Base-by-base conservation (phyloP, 2,113 vertebrate genomes). In the Cyprinodon brontotheroides region DNA sequence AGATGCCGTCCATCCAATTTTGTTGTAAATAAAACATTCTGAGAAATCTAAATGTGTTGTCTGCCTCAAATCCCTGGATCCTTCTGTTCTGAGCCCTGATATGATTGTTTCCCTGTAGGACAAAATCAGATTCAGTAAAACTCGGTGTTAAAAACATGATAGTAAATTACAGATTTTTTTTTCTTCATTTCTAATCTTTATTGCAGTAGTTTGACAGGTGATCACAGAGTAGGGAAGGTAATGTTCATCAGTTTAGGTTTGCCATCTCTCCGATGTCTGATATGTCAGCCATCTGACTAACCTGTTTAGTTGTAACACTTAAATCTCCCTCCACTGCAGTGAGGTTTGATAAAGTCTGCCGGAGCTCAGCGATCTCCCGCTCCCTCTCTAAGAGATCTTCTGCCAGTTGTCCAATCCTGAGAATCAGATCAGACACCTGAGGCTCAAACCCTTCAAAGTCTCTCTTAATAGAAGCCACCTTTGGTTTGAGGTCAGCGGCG, bases 401-500 rank as follows among this genome's bases (percentile, higher is more conserved):
- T n/a, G 96, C 95, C 62, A 99, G 50, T 45, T 89, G 91, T 48
- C 98, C 98, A 50, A 98, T 95, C 75, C 98, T 93, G 45, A 96
- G 85, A 0, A 93, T 96, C 73, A 99, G 88, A 38, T 99, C 98
- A 22, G 92, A 91, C 89, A 98, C 67, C 83, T 94, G 92, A 0
- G 95, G 95, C 76, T 97, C 95, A 20, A 99, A 88, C 10, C 79
- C 85, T 9, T 90, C 88, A 6, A 97, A 96, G 86, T 98, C 96
- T 67, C 95, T 95, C 78, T 91, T 96, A 29, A 99, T 92, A 53
- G 93, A 89, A 36, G 93, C 90, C 0, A 98, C 92, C 72, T 96
- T 98, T 36, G 97, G 97, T 83, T 96, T 97, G 15, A 99, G 94
- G 82, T 98, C 97, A 15, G 93, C 92, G 70, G 97, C 97, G 77